phyloP scores from a whole-genome alignment of 1,140 invertebrate genomes.

The Drosophila rhopaloa region DNA sequence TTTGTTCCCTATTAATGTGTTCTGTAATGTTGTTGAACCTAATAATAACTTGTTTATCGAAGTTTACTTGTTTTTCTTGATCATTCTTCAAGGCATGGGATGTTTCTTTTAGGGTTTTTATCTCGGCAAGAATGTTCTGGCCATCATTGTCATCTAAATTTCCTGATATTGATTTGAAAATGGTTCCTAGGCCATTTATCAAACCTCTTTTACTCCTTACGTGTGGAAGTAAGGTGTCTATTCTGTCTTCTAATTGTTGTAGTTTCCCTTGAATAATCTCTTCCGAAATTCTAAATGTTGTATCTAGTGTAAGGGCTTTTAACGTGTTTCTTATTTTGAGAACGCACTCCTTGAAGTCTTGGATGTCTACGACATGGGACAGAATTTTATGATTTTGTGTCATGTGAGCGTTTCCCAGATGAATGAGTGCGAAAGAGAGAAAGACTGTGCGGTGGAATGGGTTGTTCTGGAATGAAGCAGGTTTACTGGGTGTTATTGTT shows the following conservation, averaged over 20 bases:
- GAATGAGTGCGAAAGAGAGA: too few relatives aligned
- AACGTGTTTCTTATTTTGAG: background rate
- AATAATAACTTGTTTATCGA: constrained; percentile 3
- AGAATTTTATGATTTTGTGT: background rate
- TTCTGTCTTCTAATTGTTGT: background rate
- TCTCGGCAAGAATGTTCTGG: background rate
- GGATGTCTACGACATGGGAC: background rate
- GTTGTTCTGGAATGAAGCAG: too few relatives aligned
- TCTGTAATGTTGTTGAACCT: constrained; percentile 1
- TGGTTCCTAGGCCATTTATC: background rate
- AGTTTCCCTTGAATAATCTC: background rate
- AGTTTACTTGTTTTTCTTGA: constrained; percentile 1
- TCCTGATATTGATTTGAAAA: constrained; percentile 4
- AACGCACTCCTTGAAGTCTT: background rate
- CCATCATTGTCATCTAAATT: constrained; percentile 7
- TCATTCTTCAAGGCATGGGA: background rate
- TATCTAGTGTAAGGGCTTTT: constrained; percentile 1
- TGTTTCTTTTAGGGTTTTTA: constrained; percentile 1
- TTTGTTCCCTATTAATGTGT: background rate
- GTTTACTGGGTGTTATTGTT: too few relatives aligned
- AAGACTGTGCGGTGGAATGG: too few relatives aligned
- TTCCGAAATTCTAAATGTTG: constrained; percentile 8
- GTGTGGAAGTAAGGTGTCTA: constrained; percentile 8
- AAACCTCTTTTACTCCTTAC: background rate
- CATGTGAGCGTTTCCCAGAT: too few relatives aligned